These are phyloP conservation scores for Cephus spinipes DNA, from an alignment of 2,888 invertebrate species.

Conservation along the genomic window DNA sequence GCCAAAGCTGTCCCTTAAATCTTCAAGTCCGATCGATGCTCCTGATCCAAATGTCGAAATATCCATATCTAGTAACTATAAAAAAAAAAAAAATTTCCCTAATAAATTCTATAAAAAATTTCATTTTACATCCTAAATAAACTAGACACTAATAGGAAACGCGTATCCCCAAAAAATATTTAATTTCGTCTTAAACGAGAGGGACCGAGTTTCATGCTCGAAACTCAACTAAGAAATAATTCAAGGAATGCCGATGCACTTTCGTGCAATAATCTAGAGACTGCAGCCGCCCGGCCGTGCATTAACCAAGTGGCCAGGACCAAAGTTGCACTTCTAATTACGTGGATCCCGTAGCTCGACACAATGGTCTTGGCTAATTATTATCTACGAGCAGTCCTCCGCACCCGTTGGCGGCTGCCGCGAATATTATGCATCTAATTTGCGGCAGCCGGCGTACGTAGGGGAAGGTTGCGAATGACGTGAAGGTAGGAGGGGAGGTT, in stretches of 20 bases:
- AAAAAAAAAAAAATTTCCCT: too few relatives aligned
- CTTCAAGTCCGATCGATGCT: too few relatives aligned
- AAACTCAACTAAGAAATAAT: not conserved
- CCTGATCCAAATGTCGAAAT: too few relatives aligned
- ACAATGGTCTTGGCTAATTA: slow-evolving; percentile 27
- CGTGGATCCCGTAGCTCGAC: slow-evolving; percentile 17
- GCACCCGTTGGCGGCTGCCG: slow-evolving; percentile 25
- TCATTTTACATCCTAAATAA: too few relatives aligned
- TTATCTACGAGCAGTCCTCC: slow-evolving; percentile 27
- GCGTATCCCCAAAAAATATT: not conserved
- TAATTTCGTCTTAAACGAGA: not conserved
- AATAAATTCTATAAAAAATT: too few relatives aligned
- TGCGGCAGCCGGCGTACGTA: slow-evolving; percentile 20
- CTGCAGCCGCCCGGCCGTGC: not conserved
- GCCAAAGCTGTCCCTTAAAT: not conserved
- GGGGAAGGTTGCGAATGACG: not conserved
- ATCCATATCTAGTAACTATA: too few relatives aligned
- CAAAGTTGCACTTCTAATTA: slow-evolving; percentile 29
- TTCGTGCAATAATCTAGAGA: not conserved
- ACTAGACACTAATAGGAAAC: not conserved
- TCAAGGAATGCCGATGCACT: not conserved
- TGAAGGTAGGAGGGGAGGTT: not conserved
- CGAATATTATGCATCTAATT: slow-evolving; percentile 32
- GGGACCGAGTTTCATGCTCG: not conserved
- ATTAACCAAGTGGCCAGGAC: slow-evolving; percentile 7